Evolutionary conservation across 2,113 vertebrate species (phyloP).

Genomic region (Lynx canadensis): DNA sequence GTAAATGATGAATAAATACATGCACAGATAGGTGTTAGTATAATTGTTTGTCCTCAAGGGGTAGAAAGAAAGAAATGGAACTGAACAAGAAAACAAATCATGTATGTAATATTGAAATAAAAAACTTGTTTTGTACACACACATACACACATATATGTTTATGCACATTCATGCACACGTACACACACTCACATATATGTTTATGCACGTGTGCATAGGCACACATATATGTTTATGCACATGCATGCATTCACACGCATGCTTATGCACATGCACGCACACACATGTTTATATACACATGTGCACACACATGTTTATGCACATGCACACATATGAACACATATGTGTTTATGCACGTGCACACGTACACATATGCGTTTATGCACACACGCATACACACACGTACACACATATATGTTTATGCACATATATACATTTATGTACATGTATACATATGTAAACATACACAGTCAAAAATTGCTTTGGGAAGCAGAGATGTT

Average conservation of each 20-base stretch:
- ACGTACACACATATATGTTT: too few species aligned
- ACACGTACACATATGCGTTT: too few species aligned
- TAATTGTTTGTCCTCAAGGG: neutral
- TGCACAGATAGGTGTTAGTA: neutral
- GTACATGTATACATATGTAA: too few species aligned
- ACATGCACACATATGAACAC: too few species aligned
- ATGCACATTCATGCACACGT: neutral
- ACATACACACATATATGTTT: neutral
- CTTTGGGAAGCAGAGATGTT: neutral
- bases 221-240: too few species aligned
- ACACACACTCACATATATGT: neutral
- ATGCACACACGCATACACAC: too few species aligned
- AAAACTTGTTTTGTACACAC: neutral
- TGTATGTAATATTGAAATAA: neutral
- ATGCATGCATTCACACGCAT: too few species aligned
- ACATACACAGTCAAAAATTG: neutral
- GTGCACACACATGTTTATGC: too few species aligned
- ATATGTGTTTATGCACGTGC: neutral
- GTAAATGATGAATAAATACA: constrained; percentile 8
- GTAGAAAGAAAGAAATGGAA: constrained; percentile 15
- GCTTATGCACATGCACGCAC: too few species aligned
- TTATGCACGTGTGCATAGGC: neutral
- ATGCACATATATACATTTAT: too few species aligned
- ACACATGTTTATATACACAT: too few species aligned
- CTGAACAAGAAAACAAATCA: neutral